Conservation (phyloP, 2,797 vertebrate genomes). For the Pipistrellus pygmaeus region DNA sequence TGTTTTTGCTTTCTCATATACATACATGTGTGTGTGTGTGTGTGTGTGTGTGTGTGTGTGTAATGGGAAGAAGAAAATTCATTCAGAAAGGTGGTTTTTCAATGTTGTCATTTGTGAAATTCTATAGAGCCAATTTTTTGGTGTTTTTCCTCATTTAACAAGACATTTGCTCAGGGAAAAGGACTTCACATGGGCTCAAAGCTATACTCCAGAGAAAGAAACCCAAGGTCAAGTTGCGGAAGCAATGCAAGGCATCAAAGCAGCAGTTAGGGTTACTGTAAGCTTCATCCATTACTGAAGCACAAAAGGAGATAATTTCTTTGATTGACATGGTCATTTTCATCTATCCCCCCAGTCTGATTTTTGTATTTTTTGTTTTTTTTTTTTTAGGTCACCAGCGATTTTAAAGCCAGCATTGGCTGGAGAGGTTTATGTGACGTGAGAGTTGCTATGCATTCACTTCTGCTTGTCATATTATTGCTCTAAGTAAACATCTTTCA, state of each 20-base stretch:
- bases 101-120: constrained; percentile 29
- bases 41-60: neutral
- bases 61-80: neutral
- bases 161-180: constrained; percentile 51
- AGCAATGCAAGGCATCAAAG: constrained; percentile 29
- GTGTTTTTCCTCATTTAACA: neutral
- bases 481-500: constrained; percentile 55
- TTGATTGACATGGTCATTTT: constrained; percentile 41
- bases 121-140: constrained; percentile 11
- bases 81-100: constrained; percentile 11
- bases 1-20: constrained; percentile 27
- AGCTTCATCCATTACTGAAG: constrained; percentile 29
- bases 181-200: neutral
- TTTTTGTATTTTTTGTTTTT: constrained; percentile 28
- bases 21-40: neutral
- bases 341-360: neutral
- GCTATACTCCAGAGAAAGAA: constrained; percentile 34
- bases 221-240: constrained; percentile 41
- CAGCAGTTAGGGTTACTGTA: neutral
- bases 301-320: constrained; percentile 24
- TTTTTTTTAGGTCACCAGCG: neutral
- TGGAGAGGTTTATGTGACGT: neutral
- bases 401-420: neutral
- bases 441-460: constrained; percentile 51
- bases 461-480: neutral